phyloP scores from a whole-genome alignment of 2,113 vertebrate genomes.

The Scophthalmus maximus region DNA sequence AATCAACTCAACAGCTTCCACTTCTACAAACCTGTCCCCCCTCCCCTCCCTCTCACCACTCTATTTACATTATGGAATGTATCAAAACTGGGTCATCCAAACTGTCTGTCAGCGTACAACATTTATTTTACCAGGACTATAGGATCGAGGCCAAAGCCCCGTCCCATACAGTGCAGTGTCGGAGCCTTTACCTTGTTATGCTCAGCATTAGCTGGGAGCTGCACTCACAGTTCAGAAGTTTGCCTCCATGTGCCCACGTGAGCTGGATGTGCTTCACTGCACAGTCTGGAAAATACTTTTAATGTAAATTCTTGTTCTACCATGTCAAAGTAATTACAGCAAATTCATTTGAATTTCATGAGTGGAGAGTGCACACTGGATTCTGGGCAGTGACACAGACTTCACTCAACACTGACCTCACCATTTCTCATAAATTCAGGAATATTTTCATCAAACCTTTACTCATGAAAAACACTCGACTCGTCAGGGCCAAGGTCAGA shows the following conservation, averaged over 20 bases:
- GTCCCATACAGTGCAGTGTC: slow-evolving; percentile 30
- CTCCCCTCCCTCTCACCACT: slow-evolving; percentile 19
- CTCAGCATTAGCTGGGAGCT: slow-evolving; percentile 54
- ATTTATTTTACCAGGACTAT: slow-evolving; percentile 73
- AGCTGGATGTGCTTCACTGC: slow-evolving; percentile 14
- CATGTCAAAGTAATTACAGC: slow-evolving; percentile 1
- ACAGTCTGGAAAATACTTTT: slow-evolving; percentile 12
- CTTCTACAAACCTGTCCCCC: neutral
- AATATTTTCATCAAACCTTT: neutral
- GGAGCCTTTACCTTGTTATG: slow-evolving; percentile 61
- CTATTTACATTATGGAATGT: slow-evolving; percentile 69
- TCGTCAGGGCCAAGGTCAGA: neutral
- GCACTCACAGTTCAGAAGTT: slow-evolving; percentile 28
- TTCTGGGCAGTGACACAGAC: neutral
- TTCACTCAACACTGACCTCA: slow-evolving; percentile 9
- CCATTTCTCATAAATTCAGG: neutral
- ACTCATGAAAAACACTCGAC: neutral
- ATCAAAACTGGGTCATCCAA: slow-evolving; percentile 80
- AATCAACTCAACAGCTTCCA: slow-evolving; percentile 27
- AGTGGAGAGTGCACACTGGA: neutral
- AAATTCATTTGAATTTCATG: slow-evolving; percentile 14
- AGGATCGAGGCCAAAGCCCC: slow-evolving; percentile 50
- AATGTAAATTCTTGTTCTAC: slow-evolving; percentile 33
- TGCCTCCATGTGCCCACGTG: slow-evolving; percentile 5
- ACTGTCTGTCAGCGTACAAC: slow-evolving; percentile 68